Evolutionary conservation across 2,797 vertebrate species (phyloP).

Genomic region (Manis pentadactyla): DNA sequence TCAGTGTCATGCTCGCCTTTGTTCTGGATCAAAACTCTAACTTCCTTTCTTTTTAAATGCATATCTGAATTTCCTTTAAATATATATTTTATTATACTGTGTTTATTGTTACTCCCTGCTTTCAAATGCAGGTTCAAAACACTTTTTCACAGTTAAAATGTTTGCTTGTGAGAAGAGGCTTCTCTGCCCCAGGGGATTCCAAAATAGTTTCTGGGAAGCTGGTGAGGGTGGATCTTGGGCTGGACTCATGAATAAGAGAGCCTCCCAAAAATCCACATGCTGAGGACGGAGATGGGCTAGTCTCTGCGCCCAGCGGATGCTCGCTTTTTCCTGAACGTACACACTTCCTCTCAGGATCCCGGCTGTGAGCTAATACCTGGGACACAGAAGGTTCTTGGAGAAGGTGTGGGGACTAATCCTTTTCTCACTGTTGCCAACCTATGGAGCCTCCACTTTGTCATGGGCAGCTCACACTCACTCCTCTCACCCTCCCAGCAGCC

Average conservation of each 20-base stretch:
- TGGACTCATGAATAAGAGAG: background rate
- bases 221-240: background rate
- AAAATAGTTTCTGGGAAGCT: constrained; percentile 7
- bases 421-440: background rate
- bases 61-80: constrained; percentile 37
- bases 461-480: fast-evolving
- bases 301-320: fast-evolving
- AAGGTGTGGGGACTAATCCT: background rate
- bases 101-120: background rate
- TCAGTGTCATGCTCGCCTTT: background rate
- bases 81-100: background rate
- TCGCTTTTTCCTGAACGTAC: background rate
- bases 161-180: background rate
- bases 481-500: background rate
- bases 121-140: background rate
- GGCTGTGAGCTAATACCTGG: background rate
- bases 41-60: background rate
- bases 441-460: fast-evolving
- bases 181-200: background rate
- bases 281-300: background rate
- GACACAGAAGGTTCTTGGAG: fast-evolving
- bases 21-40: background rate
- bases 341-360: background rate
- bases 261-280: background rate
- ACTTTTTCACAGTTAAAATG: background rate